phyloP scores from a whole-genome alignment of 1,140 invertebrate genomes.

The Cardiocondyla obscurior region DNA sequence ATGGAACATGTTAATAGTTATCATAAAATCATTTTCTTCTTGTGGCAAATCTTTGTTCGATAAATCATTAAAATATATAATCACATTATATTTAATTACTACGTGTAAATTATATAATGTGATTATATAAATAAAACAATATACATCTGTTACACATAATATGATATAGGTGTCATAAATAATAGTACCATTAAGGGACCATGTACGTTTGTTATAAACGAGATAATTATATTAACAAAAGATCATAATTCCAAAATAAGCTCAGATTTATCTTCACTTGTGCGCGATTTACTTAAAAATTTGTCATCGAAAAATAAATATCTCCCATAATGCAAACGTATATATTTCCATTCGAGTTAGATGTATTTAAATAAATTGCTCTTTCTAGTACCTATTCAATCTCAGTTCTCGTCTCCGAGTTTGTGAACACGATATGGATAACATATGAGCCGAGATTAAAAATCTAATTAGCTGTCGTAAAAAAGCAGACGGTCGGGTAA shows the following conservation, averaged over 20 bases:
- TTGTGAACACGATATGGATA: neutral
- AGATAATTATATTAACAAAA: slow-evolving; percentile 31
- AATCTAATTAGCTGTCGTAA: slow-evolving; percentile 19
- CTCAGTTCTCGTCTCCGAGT: slow-evolving; percentile 31
- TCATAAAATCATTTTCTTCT: neutral
- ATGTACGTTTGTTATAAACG: neutral
- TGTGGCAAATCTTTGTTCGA: neutral
- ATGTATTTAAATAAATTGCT: slow-evolving; percentile 34
- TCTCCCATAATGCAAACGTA: slow-evolving; percentile 25
- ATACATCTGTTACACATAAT: slow-evolving; percentile 10
- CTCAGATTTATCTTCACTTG: slow-evolving; percentile 5
- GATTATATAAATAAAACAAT: slow-evolving; percentile 27
- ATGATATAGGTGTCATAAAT: slow-evolving; percentile 11
- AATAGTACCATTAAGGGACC: neutral
- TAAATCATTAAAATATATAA: neutral
- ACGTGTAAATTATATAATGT: neutral
- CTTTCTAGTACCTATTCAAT: slow-evolving; percentile 43
- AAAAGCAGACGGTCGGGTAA: slow-evolving; percentile 22
- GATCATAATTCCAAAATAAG: slow-evolving; percentile 29
- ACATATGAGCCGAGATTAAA: slow-evolving; percentile 27
- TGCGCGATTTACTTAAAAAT: slow-evolving; percentile 15
- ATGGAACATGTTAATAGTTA: neutral
- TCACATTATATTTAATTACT: neutral
- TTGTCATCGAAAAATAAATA: slow-evolving; percentile 49
- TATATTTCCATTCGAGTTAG: neutral